These are phyloP conservation scores for Drosophila kanekoi DNA, from an alignment of 2,888 invertebrate genomes.

Conservation along the genomic window DNA sequence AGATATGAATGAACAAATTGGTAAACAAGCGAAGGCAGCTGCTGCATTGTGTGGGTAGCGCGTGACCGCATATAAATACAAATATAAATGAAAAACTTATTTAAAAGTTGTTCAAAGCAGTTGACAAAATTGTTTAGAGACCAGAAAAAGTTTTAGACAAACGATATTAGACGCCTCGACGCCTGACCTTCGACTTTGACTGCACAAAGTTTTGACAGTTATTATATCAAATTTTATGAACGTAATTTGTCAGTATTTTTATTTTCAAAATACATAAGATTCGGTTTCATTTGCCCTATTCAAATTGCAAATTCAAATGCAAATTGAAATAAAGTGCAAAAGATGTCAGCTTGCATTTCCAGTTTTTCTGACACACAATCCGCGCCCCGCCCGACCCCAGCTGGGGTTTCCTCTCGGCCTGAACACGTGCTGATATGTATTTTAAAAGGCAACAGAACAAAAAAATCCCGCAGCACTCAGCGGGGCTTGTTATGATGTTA, in stretches of 20 bases:
- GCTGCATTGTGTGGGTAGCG: not conserved
- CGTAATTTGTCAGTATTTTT: constrained; percentile 12
- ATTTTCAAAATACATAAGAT: not conserved
- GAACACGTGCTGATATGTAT: constrained; percentile 15
- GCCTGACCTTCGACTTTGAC: constrained; percentile 20
- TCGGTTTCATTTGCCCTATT: constrained; percentile 13
- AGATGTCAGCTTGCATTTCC: constrained; percentile 45
- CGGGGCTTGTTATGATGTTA: not conserved
- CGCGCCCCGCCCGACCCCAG: no score
- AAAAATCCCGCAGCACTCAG: constrained; percentile 20
- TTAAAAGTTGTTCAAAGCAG: constrained; percentile 24
- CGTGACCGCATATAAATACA: constrained; percentile 11
- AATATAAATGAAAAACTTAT: constrained; percentile 25
- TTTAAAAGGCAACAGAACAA: not conserved
- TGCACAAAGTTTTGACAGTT: constrained; percentile 47
- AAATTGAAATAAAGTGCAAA: constrained; percentile 58
- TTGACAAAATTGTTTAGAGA: constrained; percentile 30
- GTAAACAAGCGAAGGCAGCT: constrained; percentile 8
- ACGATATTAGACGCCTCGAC: constrained; percentile 23
- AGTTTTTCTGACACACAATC: constrained; percentile 41
- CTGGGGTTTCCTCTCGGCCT: constrained; percentile 1
- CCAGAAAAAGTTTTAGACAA: constrained; percentile 17
- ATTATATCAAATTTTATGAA: constrained; percentile 7
- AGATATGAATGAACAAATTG: constrained; percentile 45
- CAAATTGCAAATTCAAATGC: constrained; percentile 37